Evolutionary conservation across 2,797 vertebrate genomes (phyloP), one percentile per base, ranked within the genome.

Genomic region (Potorous gilbertii): DNA sequence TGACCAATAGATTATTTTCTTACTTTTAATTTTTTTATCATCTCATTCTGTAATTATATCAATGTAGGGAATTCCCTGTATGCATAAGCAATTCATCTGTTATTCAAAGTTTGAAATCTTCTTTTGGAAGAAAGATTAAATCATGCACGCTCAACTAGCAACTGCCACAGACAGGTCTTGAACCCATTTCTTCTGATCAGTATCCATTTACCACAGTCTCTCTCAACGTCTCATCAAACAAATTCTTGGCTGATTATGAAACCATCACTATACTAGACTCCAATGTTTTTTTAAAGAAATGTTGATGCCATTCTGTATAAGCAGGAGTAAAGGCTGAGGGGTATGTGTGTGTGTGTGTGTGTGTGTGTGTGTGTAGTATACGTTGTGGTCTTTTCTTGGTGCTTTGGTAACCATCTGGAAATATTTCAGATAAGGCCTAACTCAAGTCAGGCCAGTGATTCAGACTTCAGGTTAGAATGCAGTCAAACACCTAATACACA

Each of bases 11-110:
- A 57, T 6, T 12, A 0, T 18, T 27, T 95, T 34, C 40, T 94
- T 95, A 54, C 50, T 96, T 96, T 96, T 96, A 96, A 97, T 34
- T 81, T 4, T 66, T 81, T 74, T 21, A 1, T 40, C 21, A 74
- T 74, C 34, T 74, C 16, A 74, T 40, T 74, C 16, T 8, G 34
- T 74, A n/a, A 74, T 74, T 40, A 40, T 74, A 40, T 74, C 34
- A 40, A 1, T 0, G 6, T 40, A n/a, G 14, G 5, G 34, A 74
- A 40, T 74, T 74, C 34, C 62, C 6, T 74, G 6, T n/a, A 40
- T 74, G 16, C 13, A 74, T 40, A 40, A 74, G 18, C 1, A 74
- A 40, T 74, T 16, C 2, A 74, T 40, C 34, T 74, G 16, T 40
- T 21, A 40, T 34, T 74, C 40, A 74, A 40, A 74, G 62, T 74